phyloP scores from a whole-genome alignment of 2,113 vertebrate species.

The Scatophagus argus region DNA sequence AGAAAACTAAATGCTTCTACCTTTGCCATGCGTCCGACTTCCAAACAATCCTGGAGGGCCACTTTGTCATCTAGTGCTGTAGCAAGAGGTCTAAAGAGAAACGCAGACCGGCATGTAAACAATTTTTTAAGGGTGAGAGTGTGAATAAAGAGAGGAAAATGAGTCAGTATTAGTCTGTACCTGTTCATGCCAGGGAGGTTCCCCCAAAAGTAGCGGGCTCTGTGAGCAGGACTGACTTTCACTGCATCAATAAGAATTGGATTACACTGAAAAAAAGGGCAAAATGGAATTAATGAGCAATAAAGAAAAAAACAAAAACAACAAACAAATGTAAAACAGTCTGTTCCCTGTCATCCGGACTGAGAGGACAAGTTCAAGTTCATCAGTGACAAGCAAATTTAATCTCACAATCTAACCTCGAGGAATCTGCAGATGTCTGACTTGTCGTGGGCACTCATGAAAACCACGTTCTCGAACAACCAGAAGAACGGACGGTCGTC shows the following conservation, averaged over 20 bases:
- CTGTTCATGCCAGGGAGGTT: conserved; percentile 98
- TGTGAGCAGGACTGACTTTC: conserved; percentile 93
- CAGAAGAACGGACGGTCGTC: conserved; percentile 95
- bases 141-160: neutral
- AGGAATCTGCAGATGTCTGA: conserved; percentile 94
- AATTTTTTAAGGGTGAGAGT: neutral
- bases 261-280: conserved; percentile 87
- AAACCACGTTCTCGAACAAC: conserved; percentile 97
- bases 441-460: conserved; percentile 93
- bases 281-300: neutral
- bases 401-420: too few species aligned
- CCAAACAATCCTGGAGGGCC: conserved; percentile 90
- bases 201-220: conserved; percentile 96
- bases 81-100: conserved; percentile 82
- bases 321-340: too few species aligned
- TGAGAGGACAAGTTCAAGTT: neutral
- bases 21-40: conserved; percentile 87
- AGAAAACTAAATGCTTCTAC: conserved; percentile 68
- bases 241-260: conserved; percentile 93
- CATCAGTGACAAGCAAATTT: too few species aligned
- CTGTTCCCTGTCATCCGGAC: neutral
- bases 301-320: too few species aligned
- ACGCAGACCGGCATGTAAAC: neutral
- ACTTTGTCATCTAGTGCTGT: conserved; percentile 84
- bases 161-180: conserved; percentile 68